Evolutionary conservation across 2,797 vertebrate genomes (phyloP), one percentile per base, ranked within the genome.

Genomic region (Miichthys miiuy): DNA sequence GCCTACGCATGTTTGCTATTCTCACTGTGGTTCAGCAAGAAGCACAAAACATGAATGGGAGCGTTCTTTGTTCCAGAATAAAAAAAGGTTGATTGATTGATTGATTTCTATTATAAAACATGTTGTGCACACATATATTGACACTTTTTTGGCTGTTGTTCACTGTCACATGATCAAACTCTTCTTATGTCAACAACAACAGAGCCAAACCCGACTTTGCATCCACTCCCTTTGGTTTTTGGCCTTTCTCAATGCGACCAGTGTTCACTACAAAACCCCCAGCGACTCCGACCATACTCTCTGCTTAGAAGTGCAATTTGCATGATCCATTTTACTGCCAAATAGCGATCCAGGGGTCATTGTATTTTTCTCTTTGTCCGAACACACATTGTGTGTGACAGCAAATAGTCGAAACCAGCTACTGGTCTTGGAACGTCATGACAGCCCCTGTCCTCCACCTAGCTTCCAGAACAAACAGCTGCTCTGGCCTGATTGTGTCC

Each of bases 391-490:
- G 81, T 87, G 79, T 80, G 60, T 21, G 46, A 87, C 78, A 78
- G 75, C 72, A 89, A 92, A 89, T 81, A 74, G 82, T 88, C 81
- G 58, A 80, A 80, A 88, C n/a, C 89, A 77, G 87, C 87, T 78
- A 81, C 83, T 80, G 83, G 78, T 80, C 67, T 87, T 92, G 91
- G 92, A 93, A 89, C 88, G 8, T 48, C 87, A 87, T 91, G 88
- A 92, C 83, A 91, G 89, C 74, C 23, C 34, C 46, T 6, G 55
- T 80, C 76, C 86, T 75, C 52, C 80, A 81, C 85, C 71, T 71
- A 55, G 87, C 83, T 82, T 95, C 92, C 93, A 94, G 90, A 90
- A 89, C 76, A 86, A 92, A 88, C 94, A 94, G 89, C 94, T 94
- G 93, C 81, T 91, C 74, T 54, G 68, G 80, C 66, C 87, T 86